A percentile compares a stretch with the other conserved stretches of the same genome.
Evolutionary conservation across 2,113 vertebrate genomes (phyloP).

Genomic region (Eleginops maclovinus): DNA sequence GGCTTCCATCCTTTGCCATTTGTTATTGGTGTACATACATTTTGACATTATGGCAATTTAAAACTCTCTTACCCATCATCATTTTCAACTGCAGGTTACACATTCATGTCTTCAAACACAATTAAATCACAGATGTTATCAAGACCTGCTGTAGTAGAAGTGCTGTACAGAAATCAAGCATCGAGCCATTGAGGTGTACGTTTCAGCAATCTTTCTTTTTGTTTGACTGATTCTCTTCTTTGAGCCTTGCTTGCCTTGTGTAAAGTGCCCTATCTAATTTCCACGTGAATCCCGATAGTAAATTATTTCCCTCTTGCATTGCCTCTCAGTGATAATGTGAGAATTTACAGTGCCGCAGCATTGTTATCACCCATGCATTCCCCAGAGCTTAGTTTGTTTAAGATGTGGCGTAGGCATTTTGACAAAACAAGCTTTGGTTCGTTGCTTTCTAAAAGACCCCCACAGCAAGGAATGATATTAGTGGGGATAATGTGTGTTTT

Average conservation of each 20-base stretch:
- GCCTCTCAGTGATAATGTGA: constrained; percentile 63
- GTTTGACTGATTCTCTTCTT: constrained; percentile 36
- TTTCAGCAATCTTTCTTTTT: constrained; percentile 22
- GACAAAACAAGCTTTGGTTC: constrained; percentile 68
- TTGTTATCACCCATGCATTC: constrained; percentile 61
- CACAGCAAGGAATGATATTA: constrained; percentile 49
- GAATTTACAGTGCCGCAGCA: constrained; percentile 62
- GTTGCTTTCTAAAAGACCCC: constrained; percentile 62
- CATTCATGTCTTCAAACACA: constrained; percentile 1
- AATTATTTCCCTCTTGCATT: constrained; percentile 62
- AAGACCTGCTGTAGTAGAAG: background rate
- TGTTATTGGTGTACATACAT: no score
- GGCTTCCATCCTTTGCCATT: background rate
- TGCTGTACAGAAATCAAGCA: background rate
- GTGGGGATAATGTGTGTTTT: constrained; percentile 49
- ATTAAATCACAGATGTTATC: constrained; percentile 23
- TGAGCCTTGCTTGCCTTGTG: constrained; percentile 56
- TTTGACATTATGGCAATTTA: background rate
- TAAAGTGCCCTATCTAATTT: constrained; percentile 63
- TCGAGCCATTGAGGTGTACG: background rate
- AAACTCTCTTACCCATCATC: background rate
- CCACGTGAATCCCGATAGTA: constrained; percentile 43
- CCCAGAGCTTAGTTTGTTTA: constrained; percentile 67
- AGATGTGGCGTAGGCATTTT: constrained; percentile 63
- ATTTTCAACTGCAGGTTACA: background rate